Percentiles rank a stretch among this genome's conserved stretches.
Evolutionary conservation across 2,113 vertebrate genomes (phyloP).

Genomic region (Podarcis raffonei): DNA sequence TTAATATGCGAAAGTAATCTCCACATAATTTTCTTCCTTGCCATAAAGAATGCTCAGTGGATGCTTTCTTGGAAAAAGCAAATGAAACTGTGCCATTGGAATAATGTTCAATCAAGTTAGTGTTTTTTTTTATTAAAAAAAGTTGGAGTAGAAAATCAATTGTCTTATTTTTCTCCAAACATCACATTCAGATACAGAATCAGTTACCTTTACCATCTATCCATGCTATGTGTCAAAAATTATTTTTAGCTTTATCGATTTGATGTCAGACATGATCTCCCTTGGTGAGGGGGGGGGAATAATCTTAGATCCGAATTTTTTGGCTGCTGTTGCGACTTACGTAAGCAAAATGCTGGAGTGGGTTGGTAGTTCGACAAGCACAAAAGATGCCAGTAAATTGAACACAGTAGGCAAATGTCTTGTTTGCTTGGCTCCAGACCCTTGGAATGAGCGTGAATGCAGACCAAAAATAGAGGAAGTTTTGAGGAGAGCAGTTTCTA

Average conservation of each 20-base stretch:
- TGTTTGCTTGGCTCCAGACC: not conserved
- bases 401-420: not conserved
- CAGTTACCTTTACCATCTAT: not conserved
- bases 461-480: not conserved
- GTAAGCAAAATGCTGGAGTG: not conserved
- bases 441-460: not conserved
- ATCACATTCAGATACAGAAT: not conserved
- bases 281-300: not conserved
- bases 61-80: not conserved
- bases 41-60: not conserved
- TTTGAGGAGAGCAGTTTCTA: not conserved
- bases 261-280: not conserved
- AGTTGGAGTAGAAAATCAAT: not conserved
- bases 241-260: not conserved
- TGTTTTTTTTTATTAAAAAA: not conserved
- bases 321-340: not conserved
- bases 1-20: conserved; percentile 10
- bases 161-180: not conserved
- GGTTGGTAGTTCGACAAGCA: not conserved
- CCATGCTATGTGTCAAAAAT: not conserved
- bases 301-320: not conserved
- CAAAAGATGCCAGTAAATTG: not conserved
- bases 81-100: not conserved
- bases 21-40: not conserved
- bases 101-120: not conserved